phyloP scores from a whole-genome alignment of 2,797 vertebrate genomes.

The Aselliscus stoliczkanus region DNA sequence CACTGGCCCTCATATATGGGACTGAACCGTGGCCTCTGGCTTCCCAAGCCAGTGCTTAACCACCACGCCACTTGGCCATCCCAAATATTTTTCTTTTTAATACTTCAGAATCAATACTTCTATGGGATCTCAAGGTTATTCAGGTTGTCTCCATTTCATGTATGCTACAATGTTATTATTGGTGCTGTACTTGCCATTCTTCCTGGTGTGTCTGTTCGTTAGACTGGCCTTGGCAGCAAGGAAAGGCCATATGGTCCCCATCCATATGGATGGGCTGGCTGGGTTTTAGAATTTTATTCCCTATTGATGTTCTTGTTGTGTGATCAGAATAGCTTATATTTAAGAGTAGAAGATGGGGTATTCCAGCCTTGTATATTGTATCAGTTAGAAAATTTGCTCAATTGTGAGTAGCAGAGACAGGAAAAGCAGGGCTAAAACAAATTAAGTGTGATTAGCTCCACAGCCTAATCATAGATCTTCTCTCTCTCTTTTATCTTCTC shows the following conservation, averaged over 20 bases:
- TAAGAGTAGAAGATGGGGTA: constrained; percentile 49
- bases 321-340: constrained; percentile 67
- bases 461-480: neutral
- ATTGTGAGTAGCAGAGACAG: constrained; percentile 12
- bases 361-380: neutral
- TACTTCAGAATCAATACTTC: neutral
- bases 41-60: too few relatives aligned
- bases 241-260: constrained; percentile 66
- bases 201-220: constrained; percentile 51
- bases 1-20: too few relatives aligned
- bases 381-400: constrained; percentile 47
- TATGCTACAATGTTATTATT: constrained; percentile 40
- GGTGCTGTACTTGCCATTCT: constrained; percentile 61
- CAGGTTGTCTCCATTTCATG: neutral
- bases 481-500: neutral
- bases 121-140: constrained; percentile 30
- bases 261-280: constrained; percentile 68
- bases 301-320: constrained; percentile 57
- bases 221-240: constrained; percentile 61
- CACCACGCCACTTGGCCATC: too few relatives aligned
- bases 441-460: neutral
- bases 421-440: constrained; percentile 17
- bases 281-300: constrained; percentile 63
- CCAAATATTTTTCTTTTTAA: constrained; percentile 20
- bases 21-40: too few relatives aligned